Evolutionary conservation across 2,888 invertebrate genomes (phyloP), one percentile per base, ranked within the genome.

Genomic region (Hyalella azteca): DNA sequence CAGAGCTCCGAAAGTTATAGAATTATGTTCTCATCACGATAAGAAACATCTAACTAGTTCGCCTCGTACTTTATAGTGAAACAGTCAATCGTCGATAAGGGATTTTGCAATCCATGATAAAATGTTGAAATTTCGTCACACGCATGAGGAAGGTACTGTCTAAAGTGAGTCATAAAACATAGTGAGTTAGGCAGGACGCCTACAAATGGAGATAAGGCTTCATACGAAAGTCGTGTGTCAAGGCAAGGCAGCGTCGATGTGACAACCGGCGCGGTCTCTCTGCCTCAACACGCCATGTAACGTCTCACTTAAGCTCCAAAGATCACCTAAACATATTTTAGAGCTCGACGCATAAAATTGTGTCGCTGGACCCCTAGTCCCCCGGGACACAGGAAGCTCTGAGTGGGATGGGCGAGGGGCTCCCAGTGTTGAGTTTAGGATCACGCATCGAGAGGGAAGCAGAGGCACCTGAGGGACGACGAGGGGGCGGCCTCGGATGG

Each of bases 261-360:
- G 15, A 36, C 15, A 19, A 36, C 60, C 9, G 36, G 32, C 22
- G 19, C 32, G 29, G 22, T 36, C 29, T 29, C 60, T 36, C 32
- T 29, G 60, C 32, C 60, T 60, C 60, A 4, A 60, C 60, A 60
- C 60, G 36, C 13, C 60, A 60, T 60, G 60, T 19, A 29, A 36
- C 9, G 60, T 29, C 60, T 60, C 36, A 60, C 60, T 60, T 36
- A 3, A n/a, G 22, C 36, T 19, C 60, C 32, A 60, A 60, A 60
- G 60, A 60, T 60, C 60, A 36, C 60, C 59, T 13, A 36, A 60
- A 60, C 60, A 60, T 60, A 36, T 60, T 60, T 36, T 36, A 36
- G 60, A 36, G 36, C 59, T 60, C 36, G 60, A 19, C 60, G 45
- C 76, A 76, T 76, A n/a, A 76, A 48, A 45, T 40, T 76, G 76